Evolutionary conservation across 2,113 vertebrate genomes (phyloP).

Genomic region (Eurypyga helias): DNA sequence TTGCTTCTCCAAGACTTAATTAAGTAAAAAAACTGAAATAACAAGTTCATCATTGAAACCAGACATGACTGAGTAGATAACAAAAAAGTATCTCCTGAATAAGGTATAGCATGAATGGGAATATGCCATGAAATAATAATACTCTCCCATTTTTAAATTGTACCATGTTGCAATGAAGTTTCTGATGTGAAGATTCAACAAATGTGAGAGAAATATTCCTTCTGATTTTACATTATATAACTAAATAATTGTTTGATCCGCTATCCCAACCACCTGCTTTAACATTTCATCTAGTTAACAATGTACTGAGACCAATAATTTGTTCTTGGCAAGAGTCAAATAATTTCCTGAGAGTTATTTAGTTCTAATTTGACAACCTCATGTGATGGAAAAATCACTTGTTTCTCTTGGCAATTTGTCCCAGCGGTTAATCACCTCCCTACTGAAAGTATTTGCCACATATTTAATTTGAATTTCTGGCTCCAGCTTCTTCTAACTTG

Average conservation of each 20-base stretch:
- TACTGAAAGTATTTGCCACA: conserved; percentile 52
- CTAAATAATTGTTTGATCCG: background rate
- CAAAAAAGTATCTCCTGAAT: background rate
- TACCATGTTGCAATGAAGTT: background rate
- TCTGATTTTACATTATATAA: conserved; percentile 1
- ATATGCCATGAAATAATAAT: background rate
- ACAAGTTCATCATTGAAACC: background rate
- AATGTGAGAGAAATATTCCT: background rate
- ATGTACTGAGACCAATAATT: conserved; percentile 62
- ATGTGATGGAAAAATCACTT: conserved; percentile 66
- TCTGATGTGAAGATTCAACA: background rate
- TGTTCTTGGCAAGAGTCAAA: conserved; percentile 66
- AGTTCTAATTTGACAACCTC: conserved; percentile 68
- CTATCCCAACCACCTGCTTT: conserved; percentile 47
- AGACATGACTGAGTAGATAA: background rate
- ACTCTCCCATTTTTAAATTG: background rate
- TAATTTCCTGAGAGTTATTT: conserved; percentile 66
- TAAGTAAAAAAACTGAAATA: background rate
- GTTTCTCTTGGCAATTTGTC: conserved; percentile 72
- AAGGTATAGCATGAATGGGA: background rate
- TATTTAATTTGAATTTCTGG: conserved; percentile 67
- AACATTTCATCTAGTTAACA: conserved; percentile 57
- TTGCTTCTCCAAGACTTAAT: background rate
- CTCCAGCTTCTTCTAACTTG: conserved; percentile 46
- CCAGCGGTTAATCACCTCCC: conserved; percentile 60